phyloP scores from a whole-genome alignment of 53 echinoderm and acorn worm species.

The Echinarachnius parma region DNA sequence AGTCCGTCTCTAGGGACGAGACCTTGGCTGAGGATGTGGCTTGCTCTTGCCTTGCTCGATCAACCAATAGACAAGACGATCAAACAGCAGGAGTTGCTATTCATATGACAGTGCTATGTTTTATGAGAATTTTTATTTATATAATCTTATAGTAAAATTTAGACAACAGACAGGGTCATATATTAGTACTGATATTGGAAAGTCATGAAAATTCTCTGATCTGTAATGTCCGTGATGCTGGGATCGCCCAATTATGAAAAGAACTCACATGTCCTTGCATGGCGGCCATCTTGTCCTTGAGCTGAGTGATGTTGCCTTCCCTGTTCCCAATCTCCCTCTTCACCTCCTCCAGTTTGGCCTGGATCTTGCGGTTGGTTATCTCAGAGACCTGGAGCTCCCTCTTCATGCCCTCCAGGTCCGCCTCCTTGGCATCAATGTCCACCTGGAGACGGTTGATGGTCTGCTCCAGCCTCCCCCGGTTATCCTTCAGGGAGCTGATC shows the following conservation, averaged over 20 bases:
- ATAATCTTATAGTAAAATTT: too few species aligned
- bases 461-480: slow-evolving; percentile 70
- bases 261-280: slow-evolving; percentile 49
- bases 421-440: slow-evolving; percentile 76
- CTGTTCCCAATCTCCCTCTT: slow-evolving; percentile 50
- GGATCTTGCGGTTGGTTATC: slow-evolving; percentile 53
- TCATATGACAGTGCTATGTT: too few species aligned
- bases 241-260: too few species aligned
- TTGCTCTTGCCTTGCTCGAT: slow-evolving; percentile 69
- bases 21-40: slow-evolving; percentile 63
- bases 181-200: too few species aligned
- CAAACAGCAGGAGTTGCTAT: too few species aligned
- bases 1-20: slow-evolving; percentile 63
- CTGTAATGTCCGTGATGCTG: too few species aligned
- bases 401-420: slow-evolving; percentile 51
- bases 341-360: slow-evolving; percentile 64
- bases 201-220: too few species aligned
- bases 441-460: slow-evolving; percentile 61
- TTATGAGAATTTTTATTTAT: too few species aligned
- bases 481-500: slow-evolving; percentile 57
- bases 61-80: too few species aligned
- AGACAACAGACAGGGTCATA: too few species aligned
- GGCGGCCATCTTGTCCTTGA: slow-evolving; percentile 65
- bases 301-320: slow-evolving; percentile 57
- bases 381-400: slow-evolving; percentile 63